Evolutionary conservation across 35 echinoderm and acorn worm species (phyloP).

Genomic region (Acanthaster planci): DNA sequence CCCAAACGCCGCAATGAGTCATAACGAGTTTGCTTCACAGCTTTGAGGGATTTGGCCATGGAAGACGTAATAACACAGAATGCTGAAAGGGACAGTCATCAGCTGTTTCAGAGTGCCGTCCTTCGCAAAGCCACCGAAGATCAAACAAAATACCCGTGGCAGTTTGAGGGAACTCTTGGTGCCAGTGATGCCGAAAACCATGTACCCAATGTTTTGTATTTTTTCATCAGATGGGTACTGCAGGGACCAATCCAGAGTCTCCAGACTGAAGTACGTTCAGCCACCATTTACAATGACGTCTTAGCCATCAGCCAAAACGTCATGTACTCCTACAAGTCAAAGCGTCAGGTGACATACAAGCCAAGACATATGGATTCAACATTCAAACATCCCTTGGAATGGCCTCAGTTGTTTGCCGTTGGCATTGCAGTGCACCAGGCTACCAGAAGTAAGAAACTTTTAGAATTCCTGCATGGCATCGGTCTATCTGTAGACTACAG

Average conservation of each 20-base stretch:
- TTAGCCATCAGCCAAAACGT: constrained; percentile 24
- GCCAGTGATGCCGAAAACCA: constrained; percentile 7
- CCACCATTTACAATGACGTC: constrained; percentile 11
- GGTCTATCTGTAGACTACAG: constrained; percentile 39
- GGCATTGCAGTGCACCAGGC: constrained; percentile 19
- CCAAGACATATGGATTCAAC: not conserved
- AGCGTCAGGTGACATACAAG: not conserved
- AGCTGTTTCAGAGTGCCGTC: constrained; percentile 10
- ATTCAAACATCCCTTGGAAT: not conserved
- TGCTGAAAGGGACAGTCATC: not conserved
- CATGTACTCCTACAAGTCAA: constrained; percentile 2
- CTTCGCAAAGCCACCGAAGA: constrained; percentile 10
- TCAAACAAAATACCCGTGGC: not conserved
- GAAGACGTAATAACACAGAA: not conserved
- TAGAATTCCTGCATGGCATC: constrained; percentile 14
- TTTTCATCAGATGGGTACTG: constrained; percentile 29
- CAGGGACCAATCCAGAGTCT: constrained; percentile 22
- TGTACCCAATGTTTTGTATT: constrained; percentile 26
- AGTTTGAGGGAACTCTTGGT: too few species aligned
- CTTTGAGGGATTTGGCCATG: constrained; percentile 7
- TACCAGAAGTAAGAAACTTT: constrained; percentile 29
- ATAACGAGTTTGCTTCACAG: not conserved
- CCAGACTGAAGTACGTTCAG: not conserved
- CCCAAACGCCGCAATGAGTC: not conserved
- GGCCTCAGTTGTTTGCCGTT: constrained; percentile 18